Evolutionary conservation across 2,113 vertebrate genomes (phyloP).

Genomic region (Cyprinodon brontotheroides): DNA sequence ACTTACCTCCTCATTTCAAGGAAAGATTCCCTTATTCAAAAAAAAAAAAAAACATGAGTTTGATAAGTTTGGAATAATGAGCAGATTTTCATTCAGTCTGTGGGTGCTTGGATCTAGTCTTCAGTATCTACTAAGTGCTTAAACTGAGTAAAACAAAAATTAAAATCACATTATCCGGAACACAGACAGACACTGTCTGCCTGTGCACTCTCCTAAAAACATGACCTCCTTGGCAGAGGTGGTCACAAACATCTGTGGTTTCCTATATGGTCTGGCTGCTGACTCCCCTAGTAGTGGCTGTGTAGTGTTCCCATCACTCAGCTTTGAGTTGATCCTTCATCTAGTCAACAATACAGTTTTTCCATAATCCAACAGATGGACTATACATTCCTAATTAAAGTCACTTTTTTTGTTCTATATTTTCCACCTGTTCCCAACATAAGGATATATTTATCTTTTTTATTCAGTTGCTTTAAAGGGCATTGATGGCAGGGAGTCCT

Average conservation of each 20-base stretch:
- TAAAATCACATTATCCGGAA: too few relatives aligned
- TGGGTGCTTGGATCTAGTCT: neutral
- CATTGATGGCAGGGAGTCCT: neutral
- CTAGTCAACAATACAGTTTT: neutral
- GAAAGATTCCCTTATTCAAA: too few relatives aligned
- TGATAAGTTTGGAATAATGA: too few relatives aligned
- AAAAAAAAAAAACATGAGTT: too few relatives aligned
- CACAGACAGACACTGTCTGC: too few relatives aligned
- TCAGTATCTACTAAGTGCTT: too few relatives aligned
- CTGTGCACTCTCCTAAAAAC: too few relatives aligned
- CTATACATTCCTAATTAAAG: neutral
- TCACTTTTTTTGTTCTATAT: neutral
- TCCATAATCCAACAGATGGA: neutral
- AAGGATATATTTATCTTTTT: neutral
- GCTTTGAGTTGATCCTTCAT: neutral
- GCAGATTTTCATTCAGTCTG: neutral
- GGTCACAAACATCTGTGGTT: neutral
- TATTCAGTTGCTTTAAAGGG: neutral
- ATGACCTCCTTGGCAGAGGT: neutral
- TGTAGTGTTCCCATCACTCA: neutral
- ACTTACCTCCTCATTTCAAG: too few relatives aligned
- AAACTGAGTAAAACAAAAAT: neutral
- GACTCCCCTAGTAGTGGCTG: neutral
- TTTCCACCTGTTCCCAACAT: neutral
- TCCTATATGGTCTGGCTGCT: neutral